Conservation (phyloP, 1,140 invertebrate genomes). For the Tetraneura akinire region DNA sequence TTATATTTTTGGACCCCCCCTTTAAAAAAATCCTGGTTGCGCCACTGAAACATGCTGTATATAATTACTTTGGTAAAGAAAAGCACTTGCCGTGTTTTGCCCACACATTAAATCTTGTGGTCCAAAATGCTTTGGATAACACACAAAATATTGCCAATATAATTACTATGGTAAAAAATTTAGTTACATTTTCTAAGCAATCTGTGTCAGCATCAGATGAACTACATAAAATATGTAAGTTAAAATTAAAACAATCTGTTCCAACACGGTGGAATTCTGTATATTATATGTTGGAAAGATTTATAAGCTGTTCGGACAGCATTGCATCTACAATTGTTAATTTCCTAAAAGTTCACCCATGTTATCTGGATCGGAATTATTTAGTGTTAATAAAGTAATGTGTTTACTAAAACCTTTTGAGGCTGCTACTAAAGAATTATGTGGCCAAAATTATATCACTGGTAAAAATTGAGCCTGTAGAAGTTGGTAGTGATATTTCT, state of each 20-base stretch:
- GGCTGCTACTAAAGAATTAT: not conserved
- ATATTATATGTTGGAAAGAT: not conserved
- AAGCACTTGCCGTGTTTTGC: not conserved
- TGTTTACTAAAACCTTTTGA: not conserved
- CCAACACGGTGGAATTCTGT: not conserved
- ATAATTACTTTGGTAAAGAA: not conserved
- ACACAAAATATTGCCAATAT: not conserved
- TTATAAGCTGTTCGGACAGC: not conserved
- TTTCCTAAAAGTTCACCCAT: not conserved
- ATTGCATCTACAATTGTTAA: not conserved
- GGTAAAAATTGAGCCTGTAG: not conserved
- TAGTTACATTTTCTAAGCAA: not conserved
- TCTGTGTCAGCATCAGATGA: not conserved
- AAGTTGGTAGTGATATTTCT: not conserved
- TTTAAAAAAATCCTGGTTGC: too few relatives aligned
- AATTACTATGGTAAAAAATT: not conserved
- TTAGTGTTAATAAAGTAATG: not conserved
- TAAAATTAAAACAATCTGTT: not conserved
- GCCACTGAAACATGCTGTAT: not conserved
- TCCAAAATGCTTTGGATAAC: not conserved
- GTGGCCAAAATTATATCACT: not conserved
- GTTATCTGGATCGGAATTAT: not conserved
- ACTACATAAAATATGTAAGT: not conserved
- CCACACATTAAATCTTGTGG: not conserved
- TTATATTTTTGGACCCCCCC: too few relatives aligned